Evolutionary conservation across 1,140 invertebrate species (phyloP), one percentile per base, ranked within the genome.

Genomic region (Brachionus rubens): DNA sequence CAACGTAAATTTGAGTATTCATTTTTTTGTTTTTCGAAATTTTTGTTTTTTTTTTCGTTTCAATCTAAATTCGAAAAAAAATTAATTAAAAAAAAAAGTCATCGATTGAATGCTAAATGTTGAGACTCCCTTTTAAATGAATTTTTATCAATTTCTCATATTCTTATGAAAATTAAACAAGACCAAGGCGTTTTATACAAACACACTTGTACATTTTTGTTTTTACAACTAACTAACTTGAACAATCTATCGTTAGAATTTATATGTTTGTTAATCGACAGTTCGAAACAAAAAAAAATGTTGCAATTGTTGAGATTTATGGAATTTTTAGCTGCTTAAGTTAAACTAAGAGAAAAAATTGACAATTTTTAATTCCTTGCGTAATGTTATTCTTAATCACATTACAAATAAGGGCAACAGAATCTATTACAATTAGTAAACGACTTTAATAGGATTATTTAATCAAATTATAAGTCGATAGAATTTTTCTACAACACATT

Each of bases 361-460:
- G 50, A 54, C 50, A 54, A 54, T 54, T 54, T 54, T 54, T 54
- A 54, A 54, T 24, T 54, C 50, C 50, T 54, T 54, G 50, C 50
- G 50, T 54, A 54, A 54, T 54, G 50, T 54, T 54, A 28, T 54
- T 28, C 24, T 3, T 54, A 54, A 54, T 54, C 50, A 54, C 30
- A 54, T 54, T 54, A 54, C 26, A 28, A 54, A 54, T 54, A 54
- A 54, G 50, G 26, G 50, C 50, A 54, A 54, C 50, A 54, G 50
- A 54, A 54, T 54, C 30, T 28, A 21, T 24, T 14, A 24, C 50
- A 54, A 54, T 54, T 54, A 54, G 26, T 54, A 28, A 54, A 28
- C 12, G 50, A 54, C 26, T 28, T 54, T 54, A 54, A 54, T 54
- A 54, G 50, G 50, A 54, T 54, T 54, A 54, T 28, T 54, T 54